These are phyloP conservation scores for Leptodactylus fuscus DNA, from an alignment of 2,113 vertebrate species.

Conservation along the genomic window DNA sequence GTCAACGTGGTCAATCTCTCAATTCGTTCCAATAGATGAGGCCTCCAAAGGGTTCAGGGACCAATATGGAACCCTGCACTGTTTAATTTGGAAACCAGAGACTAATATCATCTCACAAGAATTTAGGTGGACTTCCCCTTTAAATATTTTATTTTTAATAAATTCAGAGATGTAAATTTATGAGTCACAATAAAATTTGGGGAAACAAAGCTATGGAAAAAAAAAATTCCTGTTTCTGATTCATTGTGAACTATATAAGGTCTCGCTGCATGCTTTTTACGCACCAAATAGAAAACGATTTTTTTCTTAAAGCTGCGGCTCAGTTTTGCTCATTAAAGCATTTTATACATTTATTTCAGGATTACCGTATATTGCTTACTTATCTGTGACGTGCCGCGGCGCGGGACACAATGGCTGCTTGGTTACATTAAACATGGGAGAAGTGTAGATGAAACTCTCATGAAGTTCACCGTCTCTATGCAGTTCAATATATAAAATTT, in stretches of 20 bases:
- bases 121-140: neutral
- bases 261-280: constrained; percentile 36
- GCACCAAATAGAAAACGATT: neutral
- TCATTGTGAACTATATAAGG: constrained; percentile 25
- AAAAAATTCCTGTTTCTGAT: neutral
- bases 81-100: no score
- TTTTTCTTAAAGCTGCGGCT: constrained; percentile 42
- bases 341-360: constrained; percentile 25
- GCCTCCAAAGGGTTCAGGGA: neutral
- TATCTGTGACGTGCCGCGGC: neutral
- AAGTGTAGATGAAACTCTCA: constrained; percentile 21
- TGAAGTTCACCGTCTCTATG: constrained; percentile 45
- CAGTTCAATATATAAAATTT: constrained; percentile 20
- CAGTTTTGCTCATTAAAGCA: constrained; percentile 30
- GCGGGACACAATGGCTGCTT: neutral
- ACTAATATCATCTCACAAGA: no score
- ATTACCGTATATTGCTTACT: constrained; percentile 11
- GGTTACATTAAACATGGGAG: constrained; percentile 19
- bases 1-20: neutral
- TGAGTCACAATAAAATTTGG: neutral
- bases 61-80: no score
- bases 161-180: neutral
- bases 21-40: neutral
- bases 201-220: constrained; percentile 14
- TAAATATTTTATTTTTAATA: neutral